Base-by-base conservation (phyloP, 2,797 vertebrate genomes). In the Mycteria americana region DNA sequence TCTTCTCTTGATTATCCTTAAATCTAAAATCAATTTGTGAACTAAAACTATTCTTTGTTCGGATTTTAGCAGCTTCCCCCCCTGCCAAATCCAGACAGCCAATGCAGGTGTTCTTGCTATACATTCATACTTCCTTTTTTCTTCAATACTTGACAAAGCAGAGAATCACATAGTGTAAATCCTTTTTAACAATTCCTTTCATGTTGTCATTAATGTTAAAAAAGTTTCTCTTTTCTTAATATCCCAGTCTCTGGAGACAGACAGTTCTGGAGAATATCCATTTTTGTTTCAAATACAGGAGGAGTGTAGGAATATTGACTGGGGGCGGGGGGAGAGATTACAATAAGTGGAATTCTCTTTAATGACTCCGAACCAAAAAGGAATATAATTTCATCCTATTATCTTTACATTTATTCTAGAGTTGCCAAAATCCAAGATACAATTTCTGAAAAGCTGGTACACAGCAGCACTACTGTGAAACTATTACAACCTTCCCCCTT, bases 241-340 rank as follows among this genome's bases (percentile, higher is more conserved):
- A 57, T n/a, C 24, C 15, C 4, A 1, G 35, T 39, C 57, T 84
- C 53, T 33, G 10, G 28, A 72, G 57, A 56, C 18, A 51, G 9
- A 37, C 11, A 37, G 19, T 41, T 81, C 45, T 72, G 28, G 22
- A 88, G 33, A 84, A 84, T 13, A 54, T 4, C 16, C 15, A 13
- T 33, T 88, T 88, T 75, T 70, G 27, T 50, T 92, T 50, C 69
- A 48, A 62, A 65, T 21, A 68, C 15, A 76, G 54, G 31, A 70
- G n/a, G 37, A 41, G 37, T 27, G 64, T 45, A 67, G 37, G 14
- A 70, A 37, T 57, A 11, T 33, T 80, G 57, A 46, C 23, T 13
- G 30, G 0, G 0, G 10, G 21, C 1, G 19, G 4, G 2, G 7
- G 5, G 7, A 3, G 1, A 83, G 24, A 69, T 57, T 33, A 65